phyloP scores from a whole-genome alignment of 2,113 vertebrate genomes.

The Gallinago undulata region DNA sequence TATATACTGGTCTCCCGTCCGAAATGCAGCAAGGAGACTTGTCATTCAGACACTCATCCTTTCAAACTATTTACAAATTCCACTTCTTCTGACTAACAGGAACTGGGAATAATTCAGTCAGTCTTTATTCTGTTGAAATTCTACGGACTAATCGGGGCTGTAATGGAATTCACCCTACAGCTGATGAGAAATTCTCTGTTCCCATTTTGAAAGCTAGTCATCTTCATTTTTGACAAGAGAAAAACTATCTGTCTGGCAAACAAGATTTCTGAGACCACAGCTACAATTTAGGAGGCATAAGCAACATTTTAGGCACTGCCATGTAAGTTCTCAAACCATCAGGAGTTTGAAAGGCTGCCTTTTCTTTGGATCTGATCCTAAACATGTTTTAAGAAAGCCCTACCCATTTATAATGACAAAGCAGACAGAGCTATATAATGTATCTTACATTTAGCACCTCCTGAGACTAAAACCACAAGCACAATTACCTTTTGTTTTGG shows the following conservation, averaged over 20 bases:
- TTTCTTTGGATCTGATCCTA: neutral
- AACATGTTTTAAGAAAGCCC: neutral
- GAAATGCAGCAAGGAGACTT: neutral
- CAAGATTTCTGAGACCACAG: neutral
- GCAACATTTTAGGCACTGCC: neutral
- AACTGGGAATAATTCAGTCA: neutral
- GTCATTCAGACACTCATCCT: neutral
- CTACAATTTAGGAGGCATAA: neutral
- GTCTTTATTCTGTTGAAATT: neutral
- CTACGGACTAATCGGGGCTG: neutral
- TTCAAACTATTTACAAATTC: neutral
- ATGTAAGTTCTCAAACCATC: neutral
- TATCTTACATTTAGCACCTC: neutral
- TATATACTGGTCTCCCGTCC: neutral
- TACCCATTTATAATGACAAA: neutral
- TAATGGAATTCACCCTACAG: neutral
- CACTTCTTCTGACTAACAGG: neutral
- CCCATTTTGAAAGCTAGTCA: neutral
- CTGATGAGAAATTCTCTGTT: neutral
- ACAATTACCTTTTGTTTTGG: slow-evolving; percentile 86
- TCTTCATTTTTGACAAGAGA: neutral
- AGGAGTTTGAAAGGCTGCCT: neutral
- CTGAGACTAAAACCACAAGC: neutral
- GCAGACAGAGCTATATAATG: neutral
- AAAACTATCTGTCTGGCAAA: neutral